Conservation (phyloP, 2,113 vertebrate species). For the Eubucco bourcierii region DNA sequence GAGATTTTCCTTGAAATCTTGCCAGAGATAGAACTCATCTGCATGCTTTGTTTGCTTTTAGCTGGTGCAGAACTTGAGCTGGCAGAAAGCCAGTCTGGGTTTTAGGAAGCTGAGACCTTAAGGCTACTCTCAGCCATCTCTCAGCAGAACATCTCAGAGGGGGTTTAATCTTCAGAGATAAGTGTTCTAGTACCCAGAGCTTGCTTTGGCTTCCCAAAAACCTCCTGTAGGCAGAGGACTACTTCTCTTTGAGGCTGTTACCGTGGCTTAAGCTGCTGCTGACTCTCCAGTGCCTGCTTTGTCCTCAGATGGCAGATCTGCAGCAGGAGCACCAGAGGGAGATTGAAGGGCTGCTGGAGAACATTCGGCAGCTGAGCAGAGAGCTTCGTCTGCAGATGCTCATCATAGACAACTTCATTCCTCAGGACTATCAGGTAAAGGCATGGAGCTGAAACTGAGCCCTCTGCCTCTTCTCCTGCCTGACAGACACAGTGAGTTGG, state of each 20-base stretch:
- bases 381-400: constrained; percentile 97
- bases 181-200: background rate
- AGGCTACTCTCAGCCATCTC: background rate
- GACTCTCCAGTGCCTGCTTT: background rate
- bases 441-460: background rate
- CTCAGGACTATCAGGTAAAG: constrained; percentile 94
- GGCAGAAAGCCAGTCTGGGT: background rate
- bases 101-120: background rate
- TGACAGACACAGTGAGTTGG: background rate
- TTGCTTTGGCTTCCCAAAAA: background rate
- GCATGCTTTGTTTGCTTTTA: background rate
- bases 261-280: background rate
- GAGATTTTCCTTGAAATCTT: background rate
- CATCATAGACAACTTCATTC: constrained; percentile 97
- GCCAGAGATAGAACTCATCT: background rate
- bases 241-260: background rate
- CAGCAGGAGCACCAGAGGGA: constrained; percentile 97
- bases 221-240: background rate
- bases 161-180: background rate
- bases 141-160: background rate
- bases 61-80: background rate
- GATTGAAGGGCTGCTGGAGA: constrained; percentile 94
- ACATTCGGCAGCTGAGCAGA: constrained; percentile 94
- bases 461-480: accelerated
- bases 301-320: constrained; percentile 91